A percentile compares a stretch with the other conserved stretches of the same genome.
These are phyloP conservation scores for Pedicia rivosa DNA, from an alignment of 2,888 invertebrate genomes.

Conservation along the genomic window DNA sequence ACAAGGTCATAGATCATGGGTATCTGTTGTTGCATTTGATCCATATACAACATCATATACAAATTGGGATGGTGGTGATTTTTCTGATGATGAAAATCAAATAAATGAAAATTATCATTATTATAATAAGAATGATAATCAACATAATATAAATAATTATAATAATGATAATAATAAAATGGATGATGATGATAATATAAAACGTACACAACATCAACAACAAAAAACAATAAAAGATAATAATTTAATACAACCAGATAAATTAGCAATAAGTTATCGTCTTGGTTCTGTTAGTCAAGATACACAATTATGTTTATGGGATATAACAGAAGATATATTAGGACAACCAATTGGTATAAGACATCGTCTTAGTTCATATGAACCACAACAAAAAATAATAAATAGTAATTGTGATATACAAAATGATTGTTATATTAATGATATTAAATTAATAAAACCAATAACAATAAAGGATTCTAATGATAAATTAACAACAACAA, in stretches of 20 bases:
- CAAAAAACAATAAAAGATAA: conserved; percentile 27
- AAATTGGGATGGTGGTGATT: conserved; percentile 38
- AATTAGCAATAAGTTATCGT: conserved; percentile 52
- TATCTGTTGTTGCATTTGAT: conserved; percentile 91
- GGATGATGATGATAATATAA: conserved; percentile 16
- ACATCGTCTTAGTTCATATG: conserved; percentile 13
- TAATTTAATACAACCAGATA: conserved; percentile 29
- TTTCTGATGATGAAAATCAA: conserved; percentile 40
- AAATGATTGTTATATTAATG: conserved; percentile 27
- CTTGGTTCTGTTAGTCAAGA: conserved; percentile 95
- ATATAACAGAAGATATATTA: conserved; percentile 89
- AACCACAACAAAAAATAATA: conserved; percentile 9
- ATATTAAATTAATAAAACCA: conserved; percentile 27
- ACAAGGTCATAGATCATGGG: conserved; percentile 97
- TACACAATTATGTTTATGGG: conserved; percentile 96
- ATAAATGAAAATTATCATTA: conserved; percentile 16
- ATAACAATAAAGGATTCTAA: not conserved
- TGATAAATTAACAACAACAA: conserved; percentile 9
- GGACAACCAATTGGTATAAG: conserved; percentile 39
- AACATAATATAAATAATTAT: too few species aligned
- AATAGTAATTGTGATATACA: conserved; percentile 24
- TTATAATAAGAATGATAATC: conserved; percentile 20
- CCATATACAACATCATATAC: conserved; percentile 64
- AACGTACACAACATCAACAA: conserved; percentile 20
- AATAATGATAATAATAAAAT: conserved; percentile 24